Percentiles rank a stretch among this genome's conserved stretches.
phyloP scores from a whole-genome alignment of 2,888 invertebrate species.

The Coecobrya sp. region DNA sequence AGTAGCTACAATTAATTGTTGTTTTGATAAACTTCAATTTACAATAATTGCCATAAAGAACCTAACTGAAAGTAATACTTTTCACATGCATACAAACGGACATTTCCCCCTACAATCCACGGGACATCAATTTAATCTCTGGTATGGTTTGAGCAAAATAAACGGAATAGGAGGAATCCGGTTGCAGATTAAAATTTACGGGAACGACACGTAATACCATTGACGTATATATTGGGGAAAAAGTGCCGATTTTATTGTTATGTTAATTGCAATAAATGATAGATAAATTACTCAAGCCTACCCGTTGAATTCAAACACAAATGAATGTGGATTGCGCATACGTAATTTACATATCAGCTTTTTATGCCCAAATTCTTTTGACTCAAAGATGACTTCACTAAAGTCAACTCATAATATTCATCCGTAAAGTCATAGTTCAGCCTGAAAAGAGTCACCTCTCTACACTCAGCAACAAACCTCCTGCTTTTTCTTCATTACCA shows the following conservation, averaged over 20 bases:
- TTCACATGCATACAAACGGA: too few species aligned
- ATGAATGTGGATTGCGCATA: not conserved
- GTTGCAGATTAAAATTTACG: slow-evolving; percentile 21
- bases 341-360: slow-evolving; percentile 2
- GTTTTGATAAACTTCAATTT: too few species aligned
- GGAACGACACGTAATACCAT: not conserved
- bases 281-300: not conserved
- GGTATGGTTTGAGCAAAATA: not conserved
- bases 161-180: slow-evolving; percentile 37
- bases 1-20: too few species aligned
- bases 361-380: not conserved
- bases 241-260: not conserved
- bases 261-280: slow-evolving; percentile 10
- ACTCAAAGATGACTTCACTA: not conserved
- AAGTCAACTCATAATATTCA: slow-evolving; percentile 19
- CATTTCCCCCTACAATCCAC: too few species aligned
- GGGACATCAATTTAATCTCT: too few species aligned
- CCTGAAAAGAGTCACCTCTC: slow-evolving; percentile 11
- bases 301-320: not conserved
- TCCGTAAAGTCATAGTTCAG: slow-evolving; percentile 13
- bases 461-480: not conserved
- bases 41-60: too few species aligned
- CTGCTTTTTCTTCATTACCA: not conserved
- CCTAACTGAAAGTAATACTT: too few species aligned
- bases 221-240: not conserved